These are phyloP conservation scores for Galemys pyrenaicus DNA, from an alignment of 2,113 vertebrate genomes.

Conservation along the genomic window DNA sequence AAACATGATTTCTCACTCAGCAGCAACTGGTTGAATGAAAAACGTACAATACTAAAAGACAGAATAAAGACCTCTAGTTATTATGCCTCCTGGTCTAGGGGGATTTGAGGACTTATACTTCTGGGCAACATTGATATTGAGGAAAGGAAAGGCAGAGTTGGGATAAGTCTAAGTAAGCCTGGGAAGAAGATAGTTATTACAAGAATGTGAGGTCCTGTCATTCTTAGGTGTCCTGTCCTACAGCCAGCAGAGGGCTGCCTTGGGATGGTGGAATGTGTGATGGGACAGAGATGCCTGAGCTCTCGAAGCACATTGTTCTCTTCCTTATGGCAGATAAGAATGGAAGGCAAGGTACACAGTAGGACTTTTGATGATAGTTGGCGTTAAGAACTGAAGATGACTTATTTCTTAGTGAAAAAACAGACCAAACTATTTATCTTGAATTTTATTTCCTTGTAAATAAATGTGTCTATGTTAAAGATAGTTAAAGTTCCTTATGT, in stretches of 20 bases:
- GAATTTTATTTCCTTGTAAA: background rate
- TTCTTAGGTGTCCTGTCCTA: background rate
- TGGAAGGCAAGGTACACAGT: too few species aligned
- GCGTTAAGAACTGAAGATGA: background rate
- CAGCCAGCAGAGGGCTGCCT: background rate
- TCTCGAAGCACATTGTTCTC: too few species aligned
- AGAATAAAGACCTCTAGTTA: too few species aligned
- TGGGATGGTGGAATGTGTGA: background rate
- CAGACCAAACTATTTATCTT: background rate
- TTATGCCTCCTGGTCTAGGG: background rate
- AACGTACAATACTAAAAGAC: accelerated
- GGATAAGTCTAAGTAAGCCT: accelerated
- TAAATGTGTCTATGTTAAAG: background rate
- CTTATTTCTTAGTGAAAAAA: background rate
- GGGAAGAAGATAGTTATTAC: background rate
- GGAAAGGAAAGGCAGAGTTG: accelerated
- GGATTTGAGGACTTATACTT: background rate
- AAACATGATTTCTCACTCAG: background rate
- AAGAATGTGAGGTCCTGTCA: background rate
- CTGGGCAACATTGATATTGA: background rate
- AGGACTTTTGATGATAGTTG: too few species aligned
- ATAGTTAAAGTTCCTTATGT: background rate
- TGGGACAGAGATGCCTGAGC: accelerated
- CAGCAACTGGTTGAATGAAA: background rate
- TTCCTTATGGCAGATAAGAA: accelerated